These are phyloP conservation scores for Anthopleura sola DNA, from an alignment of 64 coral and sea anemone genomes.

Conservation along the genomic window DNA sequence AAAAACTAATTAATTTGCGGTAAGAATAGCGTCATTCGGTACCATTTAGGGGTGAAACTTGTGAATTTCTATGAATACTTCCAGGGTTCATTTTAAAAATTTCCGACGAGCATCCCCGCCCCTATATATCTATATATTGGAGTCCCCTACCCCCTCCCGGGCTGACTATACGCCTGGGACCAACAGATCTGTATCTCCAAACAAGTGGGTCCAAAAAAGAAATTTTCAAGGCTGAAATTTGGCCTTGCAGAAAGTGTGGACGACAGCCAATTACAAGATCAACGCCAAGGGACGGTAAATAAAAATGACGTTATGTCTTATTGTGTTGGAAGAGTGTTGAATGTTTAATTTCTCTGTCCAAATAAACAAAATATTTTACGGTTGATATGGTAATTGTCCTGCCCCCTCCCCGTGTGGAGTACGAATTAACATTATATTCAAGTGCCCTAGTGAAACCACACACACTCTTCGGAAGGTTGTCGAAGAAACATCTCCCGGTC, in stretches of 20 bases:
- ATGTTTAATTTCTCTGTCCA: background rate
- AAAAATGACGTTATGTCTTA: background rate
- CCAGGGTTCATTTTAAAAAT: too few species aligned
- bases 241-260: constrained; percentile 34
- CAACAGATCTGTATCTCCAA: background rate
- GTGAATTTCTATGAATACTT: too few species aligned
- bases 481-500: constrained; percentile 3
- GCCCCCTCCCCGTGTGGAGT: background rate
- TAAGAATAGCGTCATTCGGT: too few species aligned
- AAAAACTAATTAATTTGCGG: too few species aligned
- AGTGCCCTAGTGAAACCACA: background rate
- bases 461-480: constrained; percentile 7
- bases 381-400: background rate
- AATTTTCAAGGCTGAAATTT: constrained; percentile 50
- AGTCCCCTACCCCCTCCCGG: too few species aligned
- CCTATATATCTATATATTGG: too few species aligned
- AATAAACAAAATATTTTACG: background rate
- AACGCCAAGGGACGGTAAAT: constrained; percentile 37
- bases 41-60: too few species aligned
- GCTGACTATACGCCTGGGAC: background rate
- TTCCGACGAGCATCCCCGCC: too few species aligned
- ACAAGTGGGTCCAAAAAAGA: constrained; percentile 24
- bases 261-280: constrained; percentile 42
- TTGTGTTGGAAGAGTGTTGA: background rate
- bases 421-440: background rate